Conservation (phyloP, 2,113 vertebrate genomes). For the Parotia lawesii region DNA sequence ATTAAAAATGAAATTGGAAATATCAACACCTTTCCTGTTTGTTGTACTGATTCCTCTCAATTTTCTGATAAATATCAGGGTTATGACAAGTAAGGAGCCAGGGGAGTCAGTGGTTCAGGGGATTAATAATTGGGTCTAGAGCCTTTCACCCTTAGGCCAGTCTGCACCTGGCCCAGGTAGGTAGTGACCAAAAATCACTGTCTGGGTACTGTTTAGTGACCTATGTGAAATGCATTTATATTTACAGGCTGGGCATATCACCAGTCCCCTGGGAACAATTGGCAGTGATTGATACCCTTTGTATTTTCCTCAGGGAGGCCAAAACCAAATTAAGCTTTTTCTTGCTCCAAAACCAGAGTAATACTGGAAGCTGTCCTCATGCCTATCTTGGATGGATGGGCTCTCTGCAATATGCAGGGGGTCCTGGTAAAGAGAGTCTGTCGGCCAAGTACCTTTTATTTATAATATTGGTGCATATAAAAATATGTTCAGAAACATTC, state of each 20-base stretch:
- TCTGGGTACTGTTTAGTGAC: not conserved
- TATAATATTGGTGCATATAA: not conserved
- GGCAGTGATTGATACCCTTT: not conserved
- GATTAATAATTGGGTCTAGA: not conserved
- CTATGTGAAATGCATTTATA: not conserved
- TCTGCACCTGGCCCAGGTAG: not conserved
- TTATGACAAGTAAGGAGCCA: not conserved
- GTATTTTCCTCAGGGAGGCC: not conserved
- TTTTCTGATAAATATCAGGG: slow-evolving; percentile 12
- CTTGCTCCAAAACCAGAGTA: not conserved
- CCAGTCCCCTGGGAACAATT: not conserved
- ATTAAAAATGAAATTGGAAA: slow-evolving; percentile 58
- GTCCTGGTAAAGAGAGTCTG: not conserved
- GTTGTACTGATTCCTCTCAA: not conserved
- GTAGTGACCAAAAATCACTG: not conserved
- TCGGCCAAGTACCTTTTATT: not conserved
- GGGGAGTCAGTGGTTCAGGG: not conserved
- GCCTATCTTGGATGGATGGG: rapidly evolving
- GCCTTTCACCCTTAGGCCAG: not conserved
- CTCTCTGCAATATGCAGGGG: not conserved
- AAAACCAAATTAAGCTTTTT: not conserved
- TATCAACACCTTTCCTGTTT: slow-evolving; percentile 16
- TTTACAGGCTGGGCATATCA: not conserved
- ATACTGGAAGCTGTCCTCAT: not conserved
- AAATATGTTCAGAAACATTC: not conserved